Percentiles rank a stretch among this genome's conserved stretches.
Conservation (phyloP, 2,797 vertebrate genomes). For the Chaetodon trifasciatus region DNA sequence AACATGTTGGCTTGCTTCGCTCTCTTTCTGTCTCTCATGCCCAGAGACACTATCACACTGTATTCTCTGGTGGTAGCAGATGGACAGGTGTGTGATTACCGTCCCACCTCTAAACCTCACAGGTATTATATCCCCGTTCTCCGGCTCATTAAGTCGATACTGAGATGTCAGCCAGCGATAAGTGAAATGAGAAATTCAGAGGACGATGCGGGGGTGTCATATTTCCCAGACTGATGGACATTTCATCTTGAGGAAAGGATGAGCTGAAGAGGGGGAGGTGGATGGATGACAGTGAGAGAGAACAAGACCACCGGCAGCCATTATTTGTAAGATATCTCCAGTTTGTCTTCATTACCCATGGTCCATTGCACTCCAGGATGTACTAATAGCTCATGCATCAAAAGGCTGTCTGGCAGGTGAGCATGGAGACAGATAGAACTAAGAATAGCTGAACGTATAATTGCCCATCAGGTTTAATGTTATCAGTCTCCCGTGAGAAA, state of each 20-base stretch:
- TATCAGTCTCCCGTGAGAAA: constrained; percentile 44
- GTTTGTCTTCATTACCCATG: constrained; percentile 70
- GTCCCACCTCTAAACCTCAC: constrained; percentile 49
- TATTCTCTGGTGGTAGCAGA: constrained; percentile 56
- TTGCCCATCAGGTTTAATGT: constrained; percentile 62
- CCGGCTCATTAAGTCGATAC: constrained; percentile 48
- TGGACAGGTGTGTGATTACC: constrained; percentile 72
- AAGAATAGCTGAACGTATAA: constrained; percentile 59
- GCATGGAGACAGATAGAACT: constrained; percentile 38
- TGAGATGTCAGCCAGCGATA: constrained; percentile 56
- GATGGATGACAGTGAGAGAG: constrained; percentile 35
- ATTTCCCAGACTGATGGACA: constrained; percentile 58
- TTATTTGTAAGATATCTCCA: constrained; percentile 48
- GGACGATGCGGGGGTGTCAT: constrained; percentile 35
- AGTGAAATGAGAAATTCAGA: constrained; percentile 67
- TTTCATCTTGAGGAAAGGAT: constrained; percentile 44
- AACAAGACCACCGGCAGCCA: constrained; percentile 37
- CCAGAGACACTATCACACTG: constrained; percentile 34
- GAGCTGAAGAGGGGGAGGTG: constrained; percentile 26
- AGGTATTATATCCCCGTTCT: constrained; percentile 53
- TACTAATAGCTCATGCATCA: constrained; percentile 52
- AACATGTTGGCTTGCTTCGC: not conserved
- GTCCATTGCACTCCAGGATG: constrained; percentile 57
- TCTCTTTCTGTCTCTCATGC: constrained; percentile 21
- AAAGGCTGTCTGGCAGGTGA: constrained; percentile 53